A percentile compares a stretch with the other conserved stretches of the same genome.
Evolutionary conservation across 2,797 vertebrate species (phyloP).

Genomic region (Trematomus bernacchii): DNA sequence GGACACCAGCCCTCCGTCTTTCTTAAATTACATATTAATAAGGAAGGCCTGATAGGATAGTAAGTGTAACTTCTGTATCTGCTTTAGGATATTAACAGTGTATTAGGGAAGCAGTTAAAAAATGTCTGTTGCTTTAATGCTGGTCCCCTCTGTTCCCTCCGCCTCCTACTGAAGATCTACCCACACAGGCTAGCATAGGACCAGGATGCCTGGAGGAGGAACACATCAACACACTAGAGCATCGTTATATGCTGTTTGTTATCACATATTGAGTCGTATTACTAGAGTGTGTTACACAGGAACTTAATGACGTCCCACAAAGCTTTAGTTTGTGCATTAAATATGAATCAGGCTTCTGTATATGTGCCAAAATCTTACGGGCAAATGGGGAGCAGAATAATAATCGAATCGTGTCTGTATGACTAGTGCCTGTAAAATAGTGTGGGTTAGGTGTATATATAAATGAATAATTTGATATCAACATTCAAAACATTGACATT

Average conservation of each 20-base stretch:
- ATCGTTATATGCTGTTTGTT: conserved; percentile 65
- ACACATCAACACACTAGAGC: conserved; percentile 77
- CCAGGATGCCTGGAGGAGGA: conserved; percentile 79
- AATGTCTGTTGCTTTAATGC: conserved; percentile 72
- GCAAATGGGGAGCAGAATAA: conserved; percentile 16
- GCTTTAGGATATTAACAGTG: conserved; percentile 43
- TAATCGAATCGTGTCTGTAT: conserved; percentile 19
- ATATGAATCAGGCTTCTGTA: conserved; percentile 40
- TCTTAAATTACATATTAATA: conserved; percentile 36
- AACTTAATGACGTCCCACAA: conserved; percentile 37
- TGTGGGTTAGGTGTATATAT: conserved; percentile 27
- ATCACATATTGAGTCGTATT: conserved; percentile 36
- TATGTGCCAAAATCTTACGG: conserved; percentile 24
- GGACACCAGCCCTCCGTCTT: conserved; percentile 77
- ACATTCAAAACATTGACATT: conserved; percentile 71
- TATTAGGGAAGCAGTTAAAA: conserved; percentile 67
- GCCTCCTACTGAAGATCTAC: conserved; percentile 79
- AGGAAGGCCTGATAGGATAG: conserved; percentile 51
- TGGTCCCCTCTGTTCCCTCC: conserved; percentile 70
- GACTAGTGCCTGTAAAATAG: conserved; percentile 15
- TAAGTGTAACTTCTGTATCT: conserved; percentile 48
- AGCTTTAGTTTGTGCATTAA: conserved; percentile 14
- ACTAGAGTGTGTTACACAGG: conserved; percentile 37
- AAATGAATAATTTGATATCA: conserved; percentile 44
- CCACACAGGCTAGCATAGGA: conserved; percentile 79